Evolutionary conservation across 2,113 vertebrate genomes (phyloP).

Genomic region (Camarhynchus parvulus): DNA sequence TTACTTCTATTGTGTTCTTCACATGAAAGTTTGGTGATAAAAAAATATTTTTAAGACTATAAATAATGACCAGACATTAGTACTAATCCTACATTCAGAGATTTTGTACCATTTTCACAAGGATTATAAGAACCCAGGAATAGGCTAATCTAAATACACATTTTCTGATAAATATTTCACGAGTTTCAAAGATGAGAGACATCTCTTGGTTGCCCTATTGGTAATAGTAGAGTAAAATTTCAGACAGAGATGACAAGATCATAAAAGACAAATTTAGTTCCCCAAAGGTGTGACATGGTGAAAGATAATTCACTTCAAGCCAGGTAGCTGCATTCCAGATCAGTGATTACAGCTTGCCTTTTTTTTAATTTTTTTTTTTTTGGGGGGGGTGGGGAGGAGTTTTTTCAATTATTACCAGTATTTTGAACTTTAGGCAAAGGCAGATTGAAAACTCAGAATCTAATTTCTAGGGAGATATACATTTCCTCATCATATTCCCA

Average conservation of each 20-base stretch:
- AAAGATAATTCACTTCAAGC: neutral
- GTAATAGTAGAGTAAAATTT: neutral
- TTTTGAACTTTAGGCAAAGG: neutral
- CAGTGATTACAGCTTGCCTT: accelerated
- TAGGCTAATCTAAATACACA: neutral
- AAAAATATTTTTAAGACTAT: neutral
- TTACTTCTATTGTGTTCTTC: neutral
- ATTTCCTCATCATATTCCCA: neutral
- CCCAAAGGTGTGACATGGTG: neutral
- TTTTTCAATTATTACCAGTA: neutral
- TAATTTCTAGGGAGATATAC: neutral
- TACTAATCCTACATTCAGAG: neutral
- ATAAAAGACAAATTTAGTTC: neutral
- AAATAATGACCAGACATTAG: neutral
- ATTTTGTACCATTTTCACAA: neutral
- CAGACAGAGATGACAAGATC: neutral
- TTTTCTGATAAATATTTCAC: neutral
- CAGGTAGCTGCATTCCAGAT: neutral
- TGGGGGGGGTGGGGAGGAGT: accelerated
- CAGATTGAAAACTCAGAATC: neutral
- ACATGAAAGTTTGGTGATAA: neutral
- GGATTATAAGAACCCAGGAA: neutral
- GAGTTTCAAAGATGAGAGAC: neutral
- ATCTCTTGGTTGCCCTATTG: neutral
- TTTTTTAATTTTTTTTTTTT: neutral